Evolutionary conservation across 1,140 invertebrate species (phyloP).

Genomic region (Panagrolaimus sp.): DNA sequence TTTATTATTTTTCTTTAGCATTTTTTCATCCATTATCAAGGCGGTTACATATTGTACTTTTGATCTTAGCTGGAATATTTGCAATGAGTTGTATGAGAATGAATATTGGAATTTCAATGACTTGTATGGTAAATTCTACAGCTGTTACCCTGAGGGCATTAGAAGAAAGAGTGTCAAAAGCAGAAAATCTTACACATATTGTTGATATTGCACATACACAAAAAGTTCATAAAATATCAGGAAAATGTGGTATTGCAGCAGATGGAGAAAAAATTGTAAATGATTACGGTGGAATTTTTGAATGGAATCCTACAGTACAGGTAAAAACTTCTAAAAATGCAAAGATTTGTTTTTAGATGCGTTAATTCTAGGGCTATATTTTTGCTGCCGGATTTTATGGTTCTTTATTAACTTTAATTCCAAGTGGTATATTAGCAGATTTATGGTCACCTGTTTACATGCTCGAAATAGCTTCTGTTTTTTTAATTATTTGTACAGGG

Average conservation of each 20-base stretch:
- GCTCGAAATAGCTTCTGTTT: neutral
- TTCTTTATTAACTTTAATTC: neutral
- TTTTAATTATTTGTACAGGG: neutral
- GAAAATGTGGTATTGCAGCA: neutral
- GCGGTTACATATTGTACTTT: neutral
- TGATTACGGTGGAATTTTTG: slow-evolving; percentile 10
- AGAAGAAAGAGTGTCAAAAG: neutral
- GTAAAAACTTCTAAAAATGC: slow-evolving; percentile 1
- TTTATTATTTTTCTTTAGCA: neutral
- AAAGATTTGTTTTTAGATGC: neutral
- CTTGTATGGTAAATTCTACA: slow-evolving; percentile 12
- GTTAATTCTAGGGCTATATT: slow-evolving; percentile 30
- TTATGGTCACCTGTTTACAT: slow-evolving; percentile 4
- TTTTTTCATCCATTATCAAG: slow-evolving; percentile 1
- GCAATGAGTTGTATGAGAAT: slow-evolving; percentile 2
- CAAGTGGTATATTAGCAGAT: neutral
- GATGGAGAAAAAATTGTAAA: slow-evolving; percentile 11
- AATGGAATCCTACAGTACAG: slow-evolving; percentile 1
- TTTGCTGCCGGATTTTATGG: slow-evolving; percentile 5
- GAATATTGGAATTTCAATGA: slow-evolving; percentile 9
- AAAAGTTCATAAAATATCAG: neutral
- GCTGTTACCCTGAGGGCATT: neutral
- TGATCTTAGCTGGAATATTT: slow-evolving; percentile 7
- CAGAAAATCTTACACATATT: slow-evolving; percentile 7
- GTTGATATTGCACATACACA: slow-evolving; percentile 2